These are phyloP conservation scores for Dermolepida albohirtum DNA, from an alignment of 2,888 invertebrate genomes.

Conservation along the genomic window DNA sequence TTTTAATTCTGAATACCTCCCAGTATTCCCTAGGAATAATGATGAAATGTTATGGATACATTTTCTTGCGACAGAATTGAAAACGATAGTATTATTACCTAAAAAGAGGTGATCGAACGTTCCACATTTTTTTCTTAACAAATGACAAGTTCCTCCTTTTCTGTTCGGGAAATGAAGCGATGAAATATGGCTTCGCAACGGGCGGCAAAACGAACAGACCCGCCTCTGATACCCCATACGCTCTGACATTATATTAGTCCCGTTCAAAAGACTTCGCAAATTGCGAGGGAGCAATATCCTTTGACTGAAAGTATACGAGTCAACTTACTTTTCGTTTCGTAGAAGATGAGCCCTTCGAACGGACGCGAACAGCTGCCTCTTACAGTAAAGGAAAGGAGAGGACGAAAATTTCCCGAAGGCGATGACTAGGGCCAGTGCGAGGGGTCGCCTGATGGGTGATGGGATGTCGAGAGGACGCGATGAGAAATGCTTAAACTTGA, in stretches of 20 bases:
- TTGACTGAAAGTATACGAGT: conserved; percentile 20
- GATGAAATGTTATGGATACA: too few species aligned
- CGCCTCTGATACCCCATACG: conserved; percentile 6
- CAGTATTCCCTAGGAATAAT: too few species aligned
- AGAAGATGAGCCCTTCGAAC: too few species aligned
- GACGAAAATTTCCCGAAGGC: conserved; percentile 7
- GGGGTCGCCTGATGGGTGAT: conserved; percentile 9
- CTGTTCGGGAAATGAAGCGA: conserved; percentile 25
- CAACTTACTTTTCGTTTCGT: background rate
- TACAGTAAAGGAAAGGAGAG: conserved; percentile 1
- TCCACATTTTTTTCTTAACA: too few species aligned
- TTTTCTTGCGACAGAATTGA: too few species aligned
- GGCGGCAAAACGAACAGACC: conserved; percentile 8
- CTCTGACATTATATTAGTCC: conserved; percentile 31
- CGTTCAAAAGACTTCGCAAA: conserved; percentile 37
- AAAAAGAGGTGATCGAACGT: too few species aligned
- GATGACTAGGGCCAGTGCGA: background rate
- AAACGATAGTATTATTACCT: too few species aligned
- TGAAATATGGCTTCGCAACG: conserved; percentile 26
- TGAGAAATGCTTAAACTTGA: conserved; percentile 20
- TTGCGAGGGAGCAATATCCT: conserved; percentile 39
- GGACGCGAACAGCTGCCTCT: too few species aligned
- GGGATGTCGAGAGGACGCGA: conserved; percentile 10
- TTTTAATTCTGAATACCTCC: too few species aligned
- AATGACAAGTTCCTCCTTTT: too few species aligned